A percentile compares a stretch with the other conserved stretches of the same genome.
phyloP scores from a whole-genome alignment of 2,113 vertebrate genomes.

The Columba janthina region DNA sequence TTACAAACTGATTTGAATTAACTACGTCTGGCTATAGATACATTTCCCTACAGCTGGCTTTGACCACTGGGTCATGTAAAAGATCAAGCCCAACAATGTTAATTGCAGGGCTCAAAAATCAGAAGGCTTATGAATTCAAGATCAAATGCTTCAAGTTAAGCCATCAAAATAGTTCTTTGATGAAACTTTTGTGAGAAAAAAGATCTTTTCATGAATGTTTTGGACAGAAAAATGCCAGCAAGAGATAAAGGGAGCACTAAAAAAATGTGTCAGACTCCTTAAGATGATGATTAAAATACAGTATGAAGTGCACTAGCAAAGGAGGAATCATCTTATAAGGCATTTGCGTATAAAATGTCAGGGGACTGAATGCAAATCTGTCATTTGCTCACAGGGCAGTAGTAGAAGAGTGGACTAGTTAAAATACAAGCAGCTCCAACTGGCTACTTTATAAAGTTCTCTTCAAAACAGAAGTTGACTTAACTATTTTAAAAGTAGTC shows the following conservation, averaged over 20 bases:
- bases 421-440: background rate
- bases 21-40: background rate
- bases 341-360: constrained; percentile 40
- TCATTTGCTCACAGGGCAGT: background rate
- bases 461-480: background rate
- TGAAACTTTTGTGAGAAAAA: background rate
- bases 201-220: background rate
- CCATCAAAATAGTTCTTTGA: background rate
- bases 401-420: background rate
- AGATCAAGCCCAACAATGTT: background rate
- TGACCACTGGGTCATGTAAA: background rate
- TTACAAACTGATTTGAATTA: constrained; percentile 16
- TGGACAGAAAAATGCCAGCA: background rate
- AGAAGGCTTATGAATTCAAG: constrained; percentile 6
- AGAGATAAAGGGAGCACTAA: background rate
- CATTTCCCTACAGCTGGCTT: background rate
- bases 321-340: background rate
- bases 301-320: background rate
- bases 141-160: constrained; percentile 34
- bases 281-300: constrained; percentile 11
- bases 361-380: constrained; percentile 3
- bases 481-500: background rate
- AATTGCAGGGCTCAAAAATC: constrained; percentile 23
- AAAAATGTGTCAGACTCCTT: background rate
- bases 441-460: background rate